Evolutionary conservation across 2,888 invertebrate species (phyloP).

Genomic region (Phytoseiulus persimilis): DNA sequence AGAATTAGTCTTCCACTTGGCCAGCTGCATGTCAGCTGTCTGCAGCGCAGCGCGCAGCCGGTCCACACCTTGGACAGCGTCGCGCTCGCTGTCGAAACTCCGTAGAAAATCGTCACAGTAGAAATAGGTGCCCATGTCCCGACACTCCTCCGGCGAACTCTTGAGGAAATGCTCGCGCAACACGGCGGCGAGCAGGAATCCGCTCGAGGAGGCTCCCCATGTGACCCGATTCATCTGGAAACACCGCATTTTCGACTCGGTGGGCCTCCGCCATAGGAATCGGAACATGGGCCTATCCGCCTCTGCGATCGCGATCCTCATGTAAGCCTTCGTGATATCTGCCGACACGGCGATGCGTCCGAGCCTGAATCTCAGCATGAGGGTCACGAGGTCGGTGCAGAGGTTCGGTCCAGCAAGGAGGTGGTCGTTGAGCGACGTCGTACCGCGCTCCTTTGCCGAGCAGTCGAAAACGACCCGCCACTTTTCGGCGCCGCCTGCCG

Average conservation of each 20-base stretch:
- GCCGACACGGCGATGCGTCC: background rate
- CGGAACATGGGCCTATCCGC: background rate
- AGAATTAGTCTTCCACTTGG: conserved; percentile 8
- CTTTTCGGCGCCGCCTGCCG: background rate
- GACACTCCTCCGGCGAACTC: background rate
- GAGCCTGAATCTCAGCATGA: background rate
- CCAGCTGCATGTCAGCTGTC: background rate
- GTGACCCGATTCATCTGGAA: background rate
- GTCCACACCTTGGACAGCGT: no score
- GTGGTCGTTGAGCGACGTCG: background rate
- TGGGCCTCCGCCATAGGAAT: background rate
- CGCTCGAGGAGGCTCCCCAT: background rate
- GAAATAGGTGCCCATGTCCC: background rate
- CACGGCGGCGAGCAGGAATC: background rate
- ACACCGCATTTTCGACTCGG: background rate
- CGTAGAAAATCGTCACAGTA: background rate
- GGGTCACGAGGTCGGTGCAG: background rate
- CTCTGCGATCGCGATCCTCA: background rate
- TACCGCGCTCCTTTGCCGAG: background rate
- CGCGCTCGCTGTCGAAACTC: background rate
- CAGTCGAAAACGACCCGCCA: background rate
- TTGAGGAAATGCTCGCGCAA: background rate
- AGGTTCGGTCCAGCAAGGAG: background rate
- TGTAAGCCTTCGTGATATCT: conserved; percentile 14
- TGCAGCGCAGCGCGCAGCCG: background rate